These are phyloP conservation scores for Tethya wilhelma DNA, from an alignment of 37 sponge, comb jelly and placozoan genomes.

Conservation along the genomic window DNA sequence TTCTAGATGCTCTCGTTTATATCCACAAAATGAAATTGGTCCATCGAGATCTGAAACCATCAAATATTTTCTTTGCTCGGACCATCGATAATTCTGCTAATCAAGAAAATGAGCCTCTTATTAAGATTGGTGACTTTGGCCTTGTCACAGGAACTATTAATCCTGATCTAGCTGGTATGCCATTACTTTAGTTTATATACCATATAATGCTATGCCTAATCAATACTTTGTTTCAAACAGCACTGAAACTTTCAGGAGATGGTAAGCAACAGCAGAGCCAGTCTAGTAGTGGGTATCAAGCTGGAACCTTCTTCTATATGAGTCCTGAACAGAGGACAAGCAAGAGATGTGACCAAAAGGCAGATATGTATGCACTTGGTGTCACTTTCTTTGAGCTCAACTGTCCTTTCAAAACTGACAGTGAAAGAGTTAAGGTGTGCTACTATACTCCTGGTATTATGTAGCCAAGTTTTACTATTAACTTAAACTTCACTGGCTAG, in stretches of 20 bases:
- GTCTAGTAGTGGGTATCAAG: no score
- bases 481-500: no score
- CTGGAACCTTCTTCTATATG: slow-evolving; percentile 79
- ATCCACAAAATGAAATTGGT: slow-evolving; percentile 75
- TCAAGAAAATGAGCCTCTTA: no score
- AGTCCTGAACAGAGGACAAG: slow-evolving; percentile 74
- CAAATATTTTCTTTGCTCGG: slow-evolving; percentile 86
- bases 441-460: no score
- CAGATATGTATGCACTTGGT: slow-evolving; percentile 85
- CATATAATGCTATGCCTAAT: no score
- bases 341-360: slow-evolving; percentile 21
- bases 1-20: slow-evolving; percentile 78
- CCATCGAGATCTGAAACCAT: slow-evolving; percentile 92
- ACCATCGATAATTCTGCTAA: slow-evolving; percentile 45
- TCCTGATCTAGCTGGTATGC: not conserved
- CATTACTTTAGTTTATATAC: not conserved
- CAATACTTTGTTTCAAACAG: not conserved
- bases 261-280: no score
- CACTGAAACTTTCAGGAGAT: no score
- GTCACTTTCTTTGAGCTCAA: slow-evolving; percentile 84
- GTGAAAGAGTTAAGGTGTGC: no score
- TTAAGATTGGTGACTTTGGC: slow-evolving; percentile 95
- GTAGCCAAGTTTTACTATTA: no score
- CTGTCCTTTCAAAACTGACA: no score
- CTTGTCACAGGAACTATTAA: slow-evolving; percentile 60